phyloP scores from a whole-genome alignment of 2,797 vertebrate species.

The Acanthis flammea region DNA sequence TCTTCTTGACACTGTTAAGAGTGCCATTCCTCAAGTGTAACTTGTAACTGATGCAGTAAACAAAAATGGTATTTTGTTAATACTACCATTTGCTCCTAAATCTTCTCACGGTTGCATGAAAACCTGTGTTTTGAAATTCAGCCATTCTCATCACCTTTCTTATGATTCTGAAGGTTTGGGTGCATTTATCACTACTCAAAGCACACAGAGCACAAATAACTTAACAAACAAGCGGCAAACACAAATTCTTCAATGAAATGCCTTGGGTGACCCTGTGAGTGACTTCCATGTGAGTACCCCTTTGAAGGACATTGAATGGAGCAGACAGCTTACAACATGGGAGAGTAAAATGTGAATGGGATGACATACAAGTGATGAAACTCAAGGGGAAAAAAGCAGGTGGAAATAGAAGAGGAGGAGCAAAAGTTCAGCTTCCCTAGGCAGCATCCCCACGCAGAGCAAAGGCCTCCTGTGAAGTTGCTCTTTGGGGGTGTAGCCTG shows the following conservation, averaged over 20 bases:
- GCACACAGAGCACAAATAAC: not conserved
- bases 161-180: not conserved
- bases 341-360: constrained; percentile 32
- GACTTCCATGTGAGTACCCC: not conserved
- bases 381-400: constrained; percentile 9
- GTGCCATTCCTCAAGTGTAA: constrained; percentile 27
- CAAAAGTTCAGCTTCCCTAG: constrained; percentile 21
- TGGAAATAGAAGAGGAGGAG: constrained; percentile 30
- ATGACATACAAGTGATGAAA: constrained; percentile 53
- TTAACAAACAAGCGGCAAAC: constrained; percentile 1
- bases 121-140: constrained; percentile 32
- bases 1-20: constrained; percentile 42
- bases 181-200: not conserved
- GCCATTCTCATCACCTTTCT: not conserved
- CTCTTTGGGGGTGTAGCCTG: constrained; percentile 48
- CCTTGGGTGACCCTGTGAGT: not conserved
- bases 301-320: constrained; percentile 21
- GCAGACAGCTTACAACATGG: not conserved
- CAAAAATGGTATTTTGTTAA: constrained; percentile 57
- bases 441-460: constrained; percentile 35
- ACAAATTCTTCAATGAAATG: constrained; percentile 1
- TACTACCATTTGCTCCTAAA: constrained; percentile 31
- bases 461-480: constrained; percentile 48
- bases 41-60: constrained; percentile 53
- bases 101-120: constrained; percentile 13